Percentiles rank a stretch among this genome's conserved stretches.
These are phyloP conservation scores for Rutilus rutilus DNA, from an alignment of 2,113 vertebrate species.

Conservation along the genomic window DNA sequence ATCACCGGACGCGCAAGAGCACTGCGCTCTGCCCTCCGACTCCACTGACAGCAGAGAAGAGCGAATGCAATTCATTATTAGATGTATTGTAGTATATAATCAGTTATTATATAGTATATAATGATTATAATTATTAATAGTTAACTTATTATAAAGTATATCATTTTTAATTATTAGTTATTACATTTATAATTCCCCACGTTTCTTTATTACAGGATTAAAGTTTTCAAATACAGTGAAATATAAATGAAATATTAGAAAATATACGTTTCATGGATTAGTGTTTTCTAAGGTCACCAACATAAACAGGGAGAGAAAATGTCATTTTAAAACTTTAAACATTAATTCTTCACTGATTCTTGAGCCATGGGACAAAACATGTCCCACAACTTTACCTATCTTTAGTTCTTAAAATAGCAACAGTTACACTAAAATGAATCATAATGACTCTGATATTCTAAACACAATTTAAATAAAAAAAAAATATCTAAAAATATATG, in stretches of 20 bases:
- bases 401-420: not conserved
- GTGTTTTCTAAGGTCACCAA: not conserved
- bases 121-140: too few relatives aligned
- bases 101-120: too few relatives aligned
- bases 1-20: conserved; percentile 28
- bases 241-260: not conserved
- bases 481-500: too few relatives aligned
- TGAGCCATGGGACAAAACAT: not conserved
- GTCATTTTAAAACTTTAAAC: not conserved
- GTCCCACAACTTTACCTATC: not conserved
- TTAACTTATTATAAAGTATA: too few relatives aligned
- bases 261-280: not conserved
- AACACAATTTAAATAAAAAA: too few relatives aligned
- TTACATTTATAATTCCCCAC: not conserved
- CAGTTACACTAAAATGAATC: not conserved
- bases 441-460: not conserved
- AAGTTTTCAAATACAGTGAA: not conserved
- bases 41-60: conserved; percentile 12
- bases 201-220: not conserved
- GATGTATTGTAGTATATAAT: too few relatives aligned
- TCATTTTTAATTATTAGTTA: too few relatives aligned
- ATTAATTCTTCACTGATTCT: not conserved
- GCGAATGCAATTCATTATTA: conserved; percentile 2
- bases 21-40: conserved; percentile 32
- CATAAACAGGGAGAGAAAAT: not conserved